phyloP scores from a whole-genome alignment of 2,113 vertebrate genomes.

The Pholis gunnellus region DNA sequence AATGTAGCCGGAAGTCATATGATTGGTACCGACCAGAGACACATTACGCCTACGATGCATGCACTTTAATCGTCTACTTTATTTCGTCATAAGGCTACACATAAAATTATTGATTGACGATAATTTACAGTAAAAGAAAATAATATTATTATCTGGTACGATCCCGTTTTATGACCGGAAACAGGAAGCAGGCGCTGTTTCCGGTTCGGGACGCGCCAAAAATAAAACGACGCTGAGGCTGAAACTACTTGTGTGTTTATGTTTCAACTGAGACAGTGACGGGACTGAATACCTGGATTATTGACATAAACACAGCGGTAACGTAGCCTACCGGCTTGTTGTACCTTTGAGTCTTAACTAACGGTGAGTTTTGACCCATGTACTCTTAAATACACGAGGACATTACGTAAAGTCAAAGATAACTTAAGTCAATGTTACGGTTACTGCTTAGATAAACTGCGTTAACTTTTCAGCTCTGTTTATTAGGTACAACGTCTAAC shows the following conservation, averaged over 20 bases:
- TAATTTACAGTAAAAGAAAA: not conserved
- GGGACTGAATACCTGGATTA: not conserved
- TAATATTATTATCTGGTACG: not conserved
- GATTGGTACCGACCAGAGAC: not conserved
- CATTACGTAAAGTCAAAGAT: not conserved
- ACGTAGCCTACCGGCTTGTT: not conserved
- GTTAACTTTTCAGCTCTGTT: not conserved
- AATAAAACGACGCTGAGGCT: not conserved
- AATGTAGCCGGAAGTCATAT: not conserved
- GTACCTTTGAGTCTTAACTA: not conserved
- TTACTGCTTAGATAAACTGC: not conserved
- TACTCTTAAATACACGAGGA: not conserved
- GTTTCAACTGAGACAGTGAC: not conserved
- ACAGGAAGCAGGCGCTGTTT: not conserved
- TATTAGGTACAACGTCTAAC: not conserved
- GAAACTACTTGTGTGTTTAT: not conserved
- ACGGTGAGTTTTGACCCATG: not conserved
- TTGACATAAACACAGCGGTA: not conserved
- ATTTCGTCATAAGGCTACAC: not conserved
- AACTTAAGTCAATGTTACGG: not conserved
- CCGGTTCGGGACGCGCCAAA: slow-evolving; percentile 52
- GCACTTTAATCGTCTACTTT: not conserved
- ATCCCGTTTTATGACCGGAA: slow-evolving; percentile 9
- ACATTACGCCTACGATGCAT: not conserved
- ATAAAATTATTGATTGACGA: not conserved